Conservation (phyloP, 2,888 invertebrate genomes). For the Caenorhabditis sp. region DNA sequence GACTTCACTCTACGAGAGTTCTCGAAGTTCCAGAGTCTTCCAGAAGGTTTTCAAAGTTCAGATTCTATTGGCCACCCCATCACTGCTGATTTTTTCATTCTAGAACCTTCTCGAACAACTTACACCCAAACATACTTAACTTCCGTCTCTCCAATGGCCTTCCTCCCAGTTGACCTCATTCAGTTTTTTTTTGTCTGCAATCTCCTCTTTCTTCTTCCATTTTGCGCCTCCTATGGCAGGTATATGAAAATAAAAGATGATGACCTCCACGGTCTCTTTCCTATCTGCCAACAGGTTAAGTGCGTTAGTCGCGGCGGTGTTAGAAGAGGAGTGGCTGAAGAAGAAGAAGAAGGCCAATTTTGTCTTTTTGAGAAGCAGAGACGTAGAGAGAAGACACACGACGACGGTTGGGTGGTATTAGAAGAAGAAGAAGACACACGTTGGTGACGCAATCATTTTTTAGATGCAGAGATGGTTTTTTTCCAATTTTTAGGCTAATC, state of each 20-base stretch:
- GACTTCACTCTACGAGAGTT: neutral
- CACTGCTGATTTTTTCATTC: too few species aligned
- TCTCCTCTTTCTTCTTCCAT: conserved; percentile 2
- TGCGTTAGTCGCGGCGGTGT: conserved; percentile 6
- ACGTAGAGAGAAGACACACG: conserved; percentile 29
- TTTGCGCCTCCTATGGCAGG: neutral
- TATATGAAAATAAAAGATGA: conserved; percentile 9
- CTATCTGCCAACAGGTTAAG: conserved; percentile 38
- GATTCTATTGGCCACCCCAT: too few species aligned
- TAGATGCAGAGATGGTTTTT: too few species aligned
- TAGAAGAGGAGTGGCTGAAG: neutral
- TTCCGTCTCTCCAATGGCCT: neutral
- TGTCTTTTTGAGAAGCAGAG: conserved; percentile 24
- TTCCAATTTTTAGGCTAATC: neutral
- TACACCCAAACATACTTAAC: neutral
- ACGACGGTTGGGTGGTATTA: neutral
- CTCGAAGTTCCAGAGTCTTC: too few species aligned
- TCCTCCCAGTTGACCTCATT: conserved; percentile 5
- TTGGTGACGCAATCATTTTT: conserved; percentile 1
- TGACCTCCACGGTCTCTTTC: conserved; percentile 51
- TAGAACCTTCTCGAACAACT: neutral
- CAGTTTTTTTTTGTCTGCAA: neutral
- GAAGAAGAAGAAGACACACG: neutral
- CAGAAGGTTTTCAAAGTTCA: too few species aligned
- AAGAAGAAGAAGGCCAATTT: neutral